Conservation (phyloP, 2,113 vertebrate species). For the Embiotoca jacksoni region DNA sequence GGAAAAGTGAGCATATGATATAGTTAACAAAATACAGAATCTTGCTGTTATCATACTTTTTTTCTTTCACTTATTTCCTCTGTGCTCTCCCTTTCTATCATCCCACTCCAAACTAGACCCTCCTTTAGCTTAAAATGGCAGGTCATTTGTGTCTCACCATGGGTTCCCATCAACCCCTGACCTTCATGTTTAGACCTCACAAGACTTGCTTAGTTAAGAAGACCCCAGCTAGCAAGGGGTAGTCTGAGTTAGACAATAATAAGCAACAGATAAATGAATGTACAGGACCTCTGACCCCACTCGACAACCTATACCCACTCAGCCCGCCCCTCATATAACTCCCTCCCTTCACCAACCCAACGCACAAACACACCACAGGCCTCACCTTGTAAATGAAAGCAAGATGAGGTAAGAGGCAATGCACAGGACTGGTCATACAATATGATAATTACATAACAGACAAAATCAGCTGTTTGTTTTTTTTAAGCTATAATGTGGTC, state of each 20-base stretch:
- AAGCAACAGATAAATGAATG: slow-evolving; percentile 56
- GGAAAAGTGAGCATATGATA: slow-evolving; percentile 8
- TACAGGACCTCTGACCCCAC: slow-evolving; percentile 43
- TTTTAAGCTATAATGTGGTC: too few relatives aligned
- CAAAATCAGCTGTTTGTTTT: background rate
- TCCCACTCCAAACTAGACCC: slow-evolving; percentile 4
- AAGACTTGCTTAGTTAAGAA: slow-evolving; percentile 61
- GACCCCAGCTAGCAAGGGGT: slow-evolving; percentile 37
- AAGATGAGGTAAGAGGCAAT: background rate
- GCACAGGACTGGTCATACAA: background rate
- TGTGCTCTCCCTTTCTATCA: background rate
- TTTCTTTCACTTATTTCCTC: background rate
- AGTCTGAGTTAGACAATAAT: slow-evolving; percentile 42
- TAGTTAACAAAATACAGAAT: slow-evolving; percentile 11
- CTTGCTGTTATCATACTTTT: background rate
- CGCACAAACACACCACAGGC: slow-evolving; percentile 3
- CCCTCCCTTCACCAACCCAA: background rate
- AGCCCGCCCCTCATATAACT: background rate
- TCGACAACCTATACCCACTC: background rate
- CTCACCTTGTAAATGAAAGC: slow-evolving; percentile 34
- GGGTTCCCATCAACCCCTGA: slow-evolving; percentile 53
- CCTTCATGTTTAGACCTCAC: slow-evolving; percentile 61
- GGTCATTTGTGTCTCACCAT: slow-evolving; percentile 45
- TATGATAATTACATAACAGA: background rate
- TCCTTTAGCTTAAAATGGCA: slow-evolving; percentile 37